Evolutionary conservation across 2,888 invertebrate species (phyloP), one percentile per base, ranked within the genome.

Genomic region (Chrysolina haemoptera): DNA sequence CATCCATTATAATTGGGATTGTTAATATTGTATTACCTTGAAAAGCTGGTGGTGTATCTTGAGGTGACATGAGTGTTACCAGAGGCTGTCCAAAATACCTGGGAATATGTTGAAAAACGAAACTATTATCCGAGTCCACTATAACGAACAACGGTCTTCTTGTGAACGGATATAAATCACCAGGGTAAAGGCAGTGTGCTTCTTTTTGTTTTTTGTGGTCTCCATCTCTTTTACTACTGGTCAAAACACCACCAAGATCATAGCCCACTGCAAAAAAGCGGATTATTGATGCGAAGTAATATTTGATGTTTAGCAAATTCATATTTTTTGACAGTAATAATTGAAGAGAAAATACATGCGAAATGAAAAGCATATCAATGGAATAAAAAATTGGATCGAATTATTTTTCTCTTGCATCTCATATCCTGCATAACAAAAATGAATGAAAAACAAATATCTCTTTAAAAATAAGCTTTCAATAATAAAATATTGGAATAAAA

Each of bases 51-150:
- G 98, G 98, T 77, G 95, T 91, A 86, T 97, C 96, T 88, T 96
- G 93, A 8, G 98, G 97, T 69, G 98, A 98, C 94, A 98, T 96
- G 48, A 98, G 91, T 78, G 97, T 93, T 77, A 98, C 94, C 79
- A 98, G 89, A 8, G 98, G 98, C 87, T 98, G 97, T 35, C 97
- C 98, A 89, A 98, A 98, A 86, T 95, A 93, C 75, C 90, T 88
- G 66, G 97, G 97, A 86, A 98, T 94, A 86, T 96, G 94, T 90
- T 96, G 94, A 89, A 96, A 97, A 80, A 96, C 95, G 88, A 94
- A 94, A 85, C 97, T 97, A 89, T 98, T 98, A 89, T 98, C 96
- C 79, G 98, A 98, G 88, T 98, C 98, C 80, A 98, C 94, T 79
- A 98, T 95, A 74, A 98, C 91, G 89, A 98, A 97, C 76, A 98